Conservation (phyloP, 2,888 invertebrate genomes). For the Diplazon laetatorius region DNA sequence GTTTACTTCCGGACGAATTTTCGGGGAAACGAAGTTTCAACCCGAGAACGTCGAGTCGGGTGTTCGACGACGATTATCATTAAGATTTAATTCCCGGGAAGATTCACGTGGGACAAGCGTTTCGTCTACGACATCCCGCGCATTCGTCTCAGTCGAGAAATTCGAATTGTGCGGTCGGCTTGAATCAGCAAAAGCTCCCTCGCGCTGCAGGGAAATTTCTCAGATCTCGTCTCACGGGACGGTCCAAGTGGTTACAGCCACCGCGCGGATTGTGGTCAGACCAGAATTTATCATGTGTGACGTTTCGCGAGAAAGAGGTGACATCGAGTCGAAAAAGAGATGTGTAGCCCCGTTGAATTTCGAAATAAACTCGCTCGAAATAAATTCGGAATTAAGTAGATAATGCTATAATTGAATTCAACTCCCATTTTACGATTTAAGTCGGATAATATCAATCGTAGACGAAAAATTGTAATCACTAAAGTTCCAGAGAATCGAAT, state of each 20-base stretch:
- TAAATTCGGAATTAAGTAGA: too few species aligned
- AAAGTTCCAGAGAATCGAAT: too few species aligned
- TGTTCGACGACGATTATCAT: conserved; percentile 53
- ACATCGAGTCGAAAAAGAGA: too few species aligned
- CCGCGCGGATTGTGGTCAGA: not conserved
- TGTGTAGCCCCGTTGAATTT: too few species aligned
- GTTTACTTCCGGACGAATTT: conserved; percentile 10
- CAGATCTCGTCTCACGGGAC: not conserved
- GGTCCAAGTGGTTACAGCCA: not conserved
- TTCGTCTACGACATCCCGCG: conserved; percentile 22
- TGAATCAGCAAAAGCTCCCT: conserved; percentile 1
- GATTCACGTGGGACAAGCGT: conserved; percentile 8
- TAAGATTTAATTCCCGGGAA: conserved; percentile 58
- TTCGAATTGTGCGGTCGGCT: conserved; percentile 8
- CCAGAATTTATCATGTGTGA: too few species aligned
- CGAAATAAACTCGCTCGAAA: too few species aligned
- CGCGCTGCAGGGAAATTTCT: conserved; percentile 4
- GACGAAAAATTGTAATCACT: too few species aligned
- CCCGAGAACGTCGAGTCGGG: conserved; percentile 39
- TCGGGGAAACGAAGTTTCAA: conserved; percentile 39
- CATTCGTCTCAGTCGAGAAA: conserved; percentile 33
- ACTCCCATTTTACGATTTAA: too few species aligned
- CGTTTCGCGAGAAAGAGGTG: not conserved
- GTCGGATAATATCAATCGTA: too few species aligned
- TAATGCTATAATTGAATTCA: too few species aligned